These are phyloP conservation scores for Larimichthys polyactis DNA, from an alignment of 2,113 vertebrate species.

Conservation along the genomic window DNA sequence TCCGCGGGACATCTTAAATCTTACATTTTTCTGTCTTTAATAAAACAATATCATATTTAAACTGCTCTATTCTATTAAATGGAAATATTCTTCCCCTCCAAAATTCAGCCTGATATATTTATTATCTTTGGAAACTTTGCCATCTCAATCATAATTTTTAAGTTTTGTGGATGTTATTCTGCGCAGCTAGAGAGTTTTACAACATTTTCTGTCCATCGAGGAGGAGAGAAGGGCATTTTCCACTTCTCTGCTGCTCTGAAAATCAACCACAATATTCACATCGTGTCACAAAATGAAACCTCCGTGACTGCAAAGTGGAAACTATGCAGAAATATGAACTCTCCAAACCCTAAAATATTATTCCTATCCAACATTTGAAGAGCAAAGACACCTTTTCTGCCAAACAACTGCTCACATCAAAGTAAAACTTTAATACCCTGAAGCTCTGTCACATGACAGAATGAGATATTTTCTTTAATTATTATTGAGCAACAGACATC, in stretches of 20 bases:
- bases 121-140: background rate
- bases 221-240: background rate
- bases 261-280: background rate
- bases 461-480: conserved; percentile 18
- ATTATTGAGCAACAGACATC: conserved; percentile 39
- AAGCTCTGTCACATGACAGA: conserved; percentile 6
- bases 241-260: background rate
- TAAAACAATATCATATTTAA: no score
- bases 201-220: background rate
- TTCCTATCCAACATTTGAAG: background rate
- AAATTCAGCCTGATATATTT: background rate
- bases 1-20: no score
- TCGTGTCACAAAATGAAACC: background rate
- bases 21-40: no score
- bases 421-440: background rate
- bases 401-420: background rate
- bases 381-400: conserved; percentile 13
- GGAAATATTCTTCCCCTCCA: background rate
- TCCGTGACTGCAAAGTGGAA: background rate
- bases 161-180: background rate
- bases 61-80: no score
- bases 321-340: background rate
- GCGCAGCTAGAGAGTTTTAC: background rate
- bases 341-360: background rate
- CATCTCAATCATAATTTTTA: background rate